These are phyloP conservation scores for Magallana ariakensis DNA, from an alignment of 1,140 invertebrate species.

Conservation along the genomic window DNA sequence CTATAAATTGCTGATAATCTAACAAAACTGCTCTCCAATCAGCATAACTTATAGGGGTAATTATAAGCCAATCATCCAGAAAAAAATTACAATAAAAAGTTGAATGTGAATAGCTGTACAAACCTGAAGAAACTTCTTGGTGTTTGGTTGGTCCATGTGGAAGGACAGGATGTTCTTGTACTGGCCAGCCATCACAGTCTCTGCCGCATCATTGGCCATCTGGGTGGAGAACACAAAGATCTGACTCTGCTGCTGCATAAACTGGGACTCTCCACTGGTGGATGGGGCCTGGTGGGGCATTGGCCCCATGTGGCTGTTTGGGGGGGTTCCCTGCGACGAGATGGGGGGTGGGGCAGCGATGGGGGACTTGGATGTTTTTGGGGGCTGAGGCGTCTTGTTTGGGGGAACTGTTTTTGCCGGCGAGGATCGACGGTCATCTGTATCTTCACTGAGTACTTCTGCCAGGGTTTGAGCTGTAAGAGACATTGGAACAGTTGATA, in stretches of 20 bases:
- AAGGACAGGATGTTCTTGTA: slow-evolving; percentile 95
- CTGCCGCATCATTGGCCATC: slow-evolving; percentile 96
- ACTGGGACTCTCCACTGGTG: slow-evolving; percentile 57
- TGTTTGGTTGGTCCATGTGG: slow-evolving; percentile 95
- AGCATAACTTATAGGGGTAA: no score
- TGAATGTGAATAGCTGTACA: not conserved
- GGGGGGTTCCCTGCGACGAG: slow-evolving; percentile 30
- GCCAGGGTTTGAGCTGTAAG: slow-evolving; percentile 42
- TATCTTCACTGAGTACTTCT: slow-evolving; percentile 45
- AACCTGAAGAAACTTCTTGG: slow-evolving; percentile 96
- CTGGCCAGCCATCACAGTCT: slow-evolving; percentile 92
- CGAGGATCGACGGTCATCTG: not conserved
- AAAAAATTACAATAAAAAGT: no score
- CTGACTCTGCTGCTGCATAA: slow-evolving; percentile 95
- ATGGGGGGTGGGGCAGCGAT: slow-evolving; percentile 24
- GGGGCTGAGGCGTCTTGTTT: slow-evolving; percentile 54
- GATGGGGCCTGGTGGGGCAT: slow-evolving; percentile 53
- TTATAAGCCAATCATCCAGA: no score
- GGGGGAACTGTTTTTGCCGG: not conserved
- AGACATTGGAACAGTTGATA: not conserved
- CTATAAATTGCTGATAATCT: no score
- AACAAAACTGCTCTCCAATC: no score
- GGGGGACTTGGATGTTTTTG: slow-evolving; percentile 57
- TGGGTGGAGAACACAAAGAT: slow-evolving; percentile 98
- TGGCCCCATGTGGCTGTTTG: slow-evolving; percentile 43